Conservation (phyloP, 2,797 vertebrate species). For the Silurus lanzhouensis region DNA sequence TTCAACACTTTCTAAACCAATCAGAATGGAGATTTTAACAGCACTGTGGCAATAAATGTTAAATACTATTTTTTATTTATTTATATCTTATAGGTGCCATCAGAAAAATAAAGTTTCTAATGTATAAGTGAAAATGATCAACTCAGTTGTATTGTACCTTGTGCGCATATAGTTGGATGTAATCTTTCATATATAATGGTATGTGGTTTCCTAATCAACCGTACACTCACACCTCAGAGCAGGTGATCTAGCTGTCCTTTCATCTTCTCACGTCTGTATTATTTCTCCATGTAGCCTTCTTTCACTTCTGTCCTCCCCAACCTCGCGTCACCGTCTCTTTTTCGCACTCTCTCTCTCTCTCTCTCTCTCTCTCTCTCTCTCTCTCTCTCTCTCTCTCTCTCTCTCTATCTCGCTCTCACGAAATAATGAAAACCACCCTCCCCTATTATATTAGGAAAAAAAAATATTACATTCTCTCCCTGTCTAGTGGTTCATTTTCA, state of each 20-base stretch:
- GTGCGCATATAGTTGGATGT: neutral
- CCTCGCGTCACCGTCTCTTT: neutral
- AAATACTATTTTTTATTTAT: neutral
- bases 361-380: conserved; percentile 21
- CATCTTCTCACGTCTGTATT: conserved; percentile 6
- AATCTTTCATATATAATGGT: neutral
- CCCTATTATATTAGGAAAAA: conserved; percentile 9
- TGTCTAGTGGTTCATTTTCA: conserved; percentile 75
- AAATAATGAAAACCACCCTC: conserved; percentile 44
- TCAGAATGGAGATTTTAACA: too few species aligned
- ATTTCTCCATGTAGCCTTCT: neutral
- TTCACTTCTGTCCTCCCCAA: conserved; percentile 1
- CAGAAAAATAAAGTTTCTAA: neutral
- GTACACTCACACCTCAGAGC: neutral
- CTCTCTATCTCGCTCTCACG: conserved; percentile 18
- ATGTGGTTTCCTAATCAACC: conserved; percentile 1
- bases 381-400: conserved; percentile 5
- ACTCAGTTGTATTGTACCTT: neutral
- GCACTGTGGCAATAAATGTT: neutral
- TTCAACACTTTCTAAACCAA: neutral
- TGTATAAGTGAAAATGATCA: neutral
- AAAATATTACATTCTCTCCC: conserved; percentile 58
- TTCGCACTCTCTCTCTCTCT: too few species aligned
- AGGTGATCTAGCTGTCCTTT: conserved; percentile 4
- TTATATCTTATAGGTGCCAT: neutral